Evolutionary conservation across 2,888 invertebrate genomes (phyloP), one percentile per base, ranked within the genome.

Genomic region (Acrobasis repandana): DNA sequence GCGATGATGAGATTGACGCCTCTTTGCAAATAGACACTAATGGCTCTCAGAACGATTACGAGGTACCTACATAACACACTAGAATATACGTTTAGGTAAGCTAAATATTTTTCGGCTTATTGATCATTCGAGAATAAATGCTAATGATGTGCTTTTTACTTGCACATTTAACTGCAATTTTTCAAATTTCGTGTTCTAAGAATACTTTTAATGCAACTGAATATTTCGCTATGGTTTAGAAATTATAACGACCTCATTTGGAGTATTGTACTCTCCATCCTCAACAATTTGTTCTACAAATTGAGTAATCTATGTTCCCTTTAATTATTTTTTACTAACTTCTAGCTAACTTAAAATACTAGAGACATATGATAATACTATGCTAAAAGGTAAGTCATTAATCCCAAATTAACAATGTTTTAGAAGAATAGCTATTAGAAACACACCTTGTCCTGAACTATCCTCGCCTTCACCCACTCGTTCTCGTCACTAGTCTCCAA

Each of bases 401-500:
- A n/a, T n/a, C n/a, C n/a, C n/a, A n/a, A 20, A 20, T 20, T 3
- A 20, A 4, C 20, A 20, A 20, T 20, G 4, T 20, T 20, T 20
- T 20, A 20, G 20, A 20, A 28, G 28, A 28, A 28, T 28, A 28
- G 20, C 20, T 28, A 5, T 28, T 8, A 28, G 28, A 28, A 28
- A 28, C 54, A 9, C 18, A 97, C 97, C 93, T 95, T 95, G 77
- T 95, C 95, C 72, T 95, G 94, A 2, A 96, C 95, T 69, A 97
- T 93, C 69, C 95, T 94, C 64, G 95, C 94, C 83, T 97, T 97
- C 77, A 97, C 94, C 95, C 96, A 97, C 83, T 97, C 97, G 79
- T 97, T 97, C 85, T 97, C 97, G 61, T 95, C 95, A 69, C 95
- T 96, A 60, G 97, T 97, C 88, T 97, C 97, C 74, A 97, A 83